phyloP scores from a whole-genome alignment of 2,888 invertebrate genomes.

The Ectemnius continuus region DNA sequence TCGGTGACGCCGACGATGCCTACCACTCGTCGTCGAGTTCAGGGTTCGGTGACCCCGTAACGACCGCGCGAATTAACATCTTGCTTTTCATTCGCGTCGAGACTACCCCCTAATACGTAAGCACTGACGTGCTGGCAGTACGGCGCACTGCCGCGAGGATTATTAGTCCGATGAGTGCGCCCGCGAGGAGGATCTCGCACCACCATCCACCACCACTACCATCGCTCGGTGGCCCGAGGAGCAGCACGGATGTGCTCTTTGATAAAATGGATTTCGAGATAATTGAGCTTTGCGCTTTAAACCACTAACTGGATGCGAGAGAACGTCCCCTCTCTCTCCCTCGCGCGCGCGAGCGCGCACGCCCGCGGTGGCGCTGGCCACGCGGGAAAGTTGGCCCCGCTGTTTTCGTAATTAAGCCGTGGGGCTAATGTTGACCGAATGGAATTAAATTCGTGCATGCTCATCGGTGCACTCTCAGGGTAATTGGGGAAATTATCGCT shows the following conservation, averaged over 20 bases:
- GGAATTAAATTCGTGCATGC: slow-evolving; percentile 38
- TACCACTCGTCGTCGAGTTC: slow-evolving; percentile 52
- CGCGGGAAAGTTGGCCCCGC: slow-evolving; percentile 34
- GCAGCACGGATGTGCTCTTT: neutral
- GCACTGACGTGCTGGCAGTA: slow-evolving; percentile 18
- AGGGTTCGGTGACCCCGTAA: slow-evolving; percentile 71
- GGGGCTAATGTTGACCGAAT: slow-evolving; percentile 28
- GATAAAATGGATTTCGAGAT: slow-evolving; percentile 3
- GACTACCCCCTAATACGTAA: slow-evolving; percentile 30
- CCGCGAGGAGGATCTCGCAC: neutral
- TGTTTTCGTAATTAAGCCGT: slow-evolving; percentile 40
- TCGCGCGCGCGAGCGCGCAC: too few relatives aligned
- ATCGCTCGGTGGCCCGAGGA: too few relatives aligned
- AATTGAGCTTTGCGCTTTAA: neutral
- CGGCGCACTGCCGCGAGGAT: slow-evolving; percentile 19
- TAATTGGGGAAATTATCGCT: neutral
- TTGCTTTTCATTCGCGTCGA: slow-evolving; percentile 45
- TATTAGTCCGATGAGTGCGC: slow-evolving; percentile 33
- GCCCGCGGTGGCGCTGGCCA: slow-evolving; percentile 3
- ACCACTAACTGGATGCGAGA: neutral
- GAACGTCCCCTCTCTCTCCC: neutral
- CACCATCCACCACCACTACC: too few relatives aligned
- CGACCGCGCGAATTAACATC: slow-evolving; percentile 66
- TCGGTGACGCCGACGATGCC: slow-evolving; percentile 42
- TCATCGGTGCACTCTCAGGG: neutral